These are phyloP conservation scores for Progne subis DNA, from an alignment of 2,113 vertebrate genomes.

Conservation along the genomic window DNA sequence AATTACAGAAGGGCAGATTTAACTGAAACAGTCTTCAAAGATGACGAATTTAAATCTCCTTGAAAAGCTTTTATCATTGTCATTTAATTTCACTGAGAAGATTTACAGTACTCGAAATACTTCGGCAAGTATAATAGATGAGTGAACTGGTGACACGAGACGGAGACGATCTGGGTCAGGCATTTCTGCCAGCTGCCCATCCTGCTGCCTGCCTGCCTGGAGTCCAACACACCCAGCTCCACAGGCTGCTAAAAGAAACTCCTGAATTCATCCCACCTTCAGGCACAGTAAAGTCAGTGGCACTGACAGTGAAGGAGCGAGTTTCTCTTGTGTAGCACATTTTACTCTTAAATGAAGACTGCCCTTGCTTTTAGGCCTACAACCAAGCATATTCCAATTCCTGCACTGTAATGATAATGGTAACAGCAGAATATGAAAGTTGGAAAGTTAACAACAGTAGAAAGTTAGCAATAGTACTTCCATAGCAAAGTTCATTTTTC, in stretches of 20 bases:
- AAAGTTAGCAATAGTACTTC: background rate
- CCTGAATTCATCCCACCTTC: background rate
- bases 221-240: background rate
- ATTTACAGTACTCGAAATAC: background rate
- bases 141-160: background rate
- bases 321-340: background rate
- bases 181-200: background rate
- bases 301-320: background rate
- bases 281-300: background rate
- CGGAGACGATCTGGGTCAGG: rapidly evolving
- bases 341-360: background rate
- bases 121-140: background rate
- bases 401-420: background rate
- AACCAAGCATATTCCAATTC: background rate
- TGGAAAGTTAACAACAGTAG: background rate
- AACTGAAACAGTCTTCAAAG: background rate
- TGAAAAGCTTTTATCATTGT: background rate
- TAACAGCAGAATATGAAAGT: background rate
- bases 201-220: background rate
- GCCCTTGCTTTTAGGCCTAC: background rate
- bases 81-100: background rate
- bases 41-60: background rate
- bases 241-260: background rate
- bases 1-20: background rate
- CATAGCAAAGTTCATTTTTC: background rate